Evolutionary conservation across 2,797 vertebrate species (phyloP).

Genomic region (Galagoides demidoff): DNA sequence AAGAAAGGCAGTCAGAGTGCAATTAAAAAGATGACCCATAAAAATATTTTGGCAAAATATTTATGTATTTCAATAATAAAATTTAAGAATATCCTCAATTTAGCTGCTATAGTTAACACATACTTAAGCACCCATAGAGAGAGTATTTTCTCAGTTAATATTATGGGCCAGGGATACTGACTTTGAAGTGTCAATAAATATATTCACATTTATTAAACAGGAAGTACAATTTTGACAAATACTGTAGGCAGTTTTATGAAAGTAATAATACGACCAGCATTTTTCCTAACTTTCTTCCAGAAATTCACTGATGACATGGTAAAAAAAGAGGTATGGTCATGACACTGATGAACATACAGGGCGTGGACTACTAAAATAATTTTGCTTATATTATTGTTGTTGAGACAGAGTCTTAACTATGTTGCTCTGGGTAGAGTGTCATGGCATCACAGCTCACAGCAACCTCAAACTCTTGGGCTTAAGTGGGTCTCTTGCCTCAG

Average conservation of each 20-base stretch:
- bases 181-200: constrained; percentile 9
- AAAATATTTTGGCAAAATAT: neutral
- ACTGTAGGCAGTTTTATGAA: constrained; percentile 8
- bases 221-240: constrained; percentile 37
- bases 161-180: neutral
- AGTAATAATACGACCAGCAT: neutral
- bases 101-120: neutral
- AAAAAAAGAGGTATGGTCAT: neutral
- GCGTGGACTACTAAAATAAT: neutral
- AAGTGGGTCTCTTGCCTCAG: no score
- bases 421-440: no score
- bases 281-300: constrained; percentile 17
- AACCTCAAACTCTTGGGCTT: no score
- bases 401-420: no score
- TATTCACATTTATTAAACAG: neutral
- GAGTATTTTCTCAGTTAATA: neutral
- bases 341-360: neutral
- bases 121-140: neutral
- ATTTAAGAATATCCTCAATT: neutral
- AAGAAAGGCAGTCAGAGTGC: neutral
- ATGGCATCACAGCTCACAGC: no score
- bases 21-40: neutral
- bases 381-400: neutral
- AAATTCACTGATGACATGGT: neutral
- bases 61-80: neutral